Base-by-base conservation (phyloP, 2,797 vertebrate genomes). In the Coluber constrictor region DNA sequence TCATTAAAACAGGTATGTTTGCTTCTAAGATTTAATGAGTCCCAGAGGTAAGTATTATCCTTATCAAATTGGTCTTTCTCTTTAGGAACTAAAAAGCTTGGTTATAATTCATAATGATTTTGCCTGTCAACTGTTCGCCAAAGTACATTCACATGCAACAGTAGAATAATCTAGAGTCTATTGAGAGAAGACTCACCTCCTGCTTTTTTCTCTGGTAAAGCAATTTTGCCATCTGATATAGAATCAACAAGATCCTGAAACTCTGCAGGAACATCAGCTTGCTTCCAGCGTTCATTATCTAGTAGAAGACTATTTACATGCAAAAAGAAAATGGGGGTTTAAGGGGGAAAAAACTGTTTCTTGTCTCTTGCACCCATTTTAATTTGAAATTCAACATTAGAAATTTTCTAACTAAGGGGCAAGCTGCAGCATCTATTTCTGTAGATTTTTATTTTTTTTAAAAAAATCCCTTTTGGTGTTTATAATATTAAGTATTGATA, bases 251-350 rank as follows among this genome's bases (percentile, higher is more conserved):
- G 98, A 95, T 99, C 98, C 97, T 99, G 99, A 95, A 99, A 99
- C 97, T 99, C 99, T 0, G 98, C 98, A 1, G 99, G 99, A 95
- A 99, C 99, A 93, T 99, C 99, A 0, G 99, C 99, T 97, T 99
- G 99, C 91, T 99, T 99, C 99, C 99, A 99, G 57, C 99, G 98
- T 95, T 99, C 99, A 0, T 99, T 99, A 93, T 99, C 99, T 96
- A 99, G 96, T 88, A 99, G 98, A 27, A 99, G 98, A 96, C 99
- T 99, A 90, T 94, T 96, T 61, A 92, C 0, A 92, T 93, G 94
- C 32, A 96, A 79, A 94, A 90, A 93, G 94, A 29, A 96, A 93
- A 96, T n/a, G 10, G 93, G 63, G 18, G 20, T 94, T 90, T 96
- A 66, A 93, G 92, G 87, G 54, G 91, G 89, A 94, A 57, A 5